phyloP scores from a whole-genome alignment of 2,888 invertebrate species.

The Aporophyla lueneburgensis region DNA sequence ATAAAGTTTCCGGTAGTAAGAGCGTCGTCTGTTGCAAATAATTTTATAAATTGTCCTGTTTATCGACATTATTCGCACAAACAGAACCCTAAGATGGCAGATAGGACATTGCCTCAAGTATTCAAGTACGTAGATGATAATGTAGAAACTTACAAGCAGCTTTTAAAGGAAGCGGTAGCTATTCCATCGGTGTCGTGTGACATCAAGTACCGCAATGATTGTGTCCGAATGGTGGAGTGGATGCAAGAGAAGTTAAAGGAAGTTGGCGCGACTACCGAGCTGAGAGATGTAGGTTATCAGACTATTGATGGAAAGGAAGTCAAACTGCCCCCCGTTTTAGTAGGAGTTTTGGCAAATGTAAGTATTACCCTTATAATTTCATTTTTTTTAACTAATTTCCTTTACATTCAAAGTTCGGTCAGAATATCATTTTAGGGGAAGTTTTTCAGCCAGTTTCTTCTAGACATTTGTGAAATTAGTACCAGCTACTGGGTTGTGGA shows the following conservation, averaged over 20 bases:
- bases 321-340: constrained; percentile 96
- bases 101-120: constrained; percentile 82
- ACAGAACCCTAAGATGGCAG: constrained; percentile 81
- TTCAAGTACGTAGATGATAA: constrained; percentile 95
- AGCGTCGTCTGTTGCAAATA: constrained; percentile 59
- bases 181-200: constrained; percentile 99
- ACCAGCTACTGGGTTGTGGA: no score
- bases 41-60: constrained; percentile 64
- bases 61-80: constrained; percentile 73
- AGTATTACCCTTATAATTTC: constrained; percentile 66
- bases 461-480: background rate
- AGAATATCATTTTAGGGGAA: background rate
- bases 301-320: constrained; percentile 93
- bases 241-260: constrained; percentile 92
- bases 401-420: background rate
- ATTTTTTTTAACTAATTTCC: background rate
- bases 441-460: background rate
- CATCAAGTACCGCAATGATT: constrained; percentile 95
- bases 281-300: constrained; percentile 95
- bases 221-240: constrained; percentile 97
- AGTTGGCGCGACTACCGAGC: constrained; percentile 93
- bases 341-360: constrained; percentile 94
- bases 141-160: constrained; percentile 94
- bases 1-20: constrained; percentile 74
- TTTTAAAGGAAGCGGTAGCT: constrained; percentile 96